A percentile compares a stretch with the other conserved stretches of the same genome.
phyloP scores from a whole-genome alignment of 1,140 invertebrate genomes.

The Pygmarrhopalites habei region DNA sequence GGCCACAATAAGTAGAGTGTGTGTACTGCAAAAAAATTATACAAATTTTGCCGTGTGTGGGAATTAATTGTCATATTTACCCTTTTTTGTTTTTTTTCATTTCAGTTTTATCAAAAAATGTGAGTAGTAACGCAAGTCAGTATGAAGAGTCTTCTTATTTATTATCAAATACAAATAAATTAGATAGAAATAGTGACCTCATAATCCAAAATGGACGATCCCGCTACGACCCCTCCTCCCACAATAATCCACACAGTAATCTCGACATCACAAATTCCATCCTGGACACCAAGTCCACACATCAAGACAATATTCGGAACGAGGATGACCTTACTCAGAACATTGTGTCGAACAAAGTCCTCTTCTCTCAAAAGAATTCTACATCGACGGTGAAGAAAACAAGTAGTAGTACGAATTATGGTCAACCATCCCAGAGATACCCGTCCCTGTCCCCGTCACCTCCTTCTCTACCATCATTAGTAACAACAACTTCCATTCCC shows the following conservation, averaged over 20 bases:
- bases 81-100: not conserved
- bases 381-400: not conserved
- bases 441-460: not conserved
- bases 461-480: not conserved
- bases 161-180: conserved; percentile 13
- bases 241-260: not conserved
- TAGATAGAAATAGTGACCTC: not conserved
- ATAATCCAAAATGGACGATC: conserved; percentile 8
- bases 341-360: not conserved
- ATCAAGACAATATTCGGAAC: not conserved
- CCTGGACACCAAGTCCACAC: not conserved
- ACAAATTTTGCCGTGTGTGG: no score
- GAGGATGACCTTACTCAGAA: not conserved
- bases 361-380: not conserved
- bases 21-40: no score
- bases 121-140: conserved; percentile 32
- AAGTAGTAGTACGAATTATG: not conserved
- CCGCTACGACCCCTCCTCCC: conserved; percentile 10
- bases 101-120: conserved; percentile 36
- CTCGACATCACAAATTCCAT: conserved; percentile 24
- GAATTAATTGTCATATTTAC: no score
- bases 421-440: not conserved
- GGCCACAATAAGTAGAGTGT: no score
- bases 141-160: conserved; percentile 33
- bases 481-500: not conserved